Percentiles rank a stretch among this genome's conserved stretches.
phyloP scores from a whole-genome alignment of 2,797 vertebrate species.

The Trachurus trachurus region DNA sequence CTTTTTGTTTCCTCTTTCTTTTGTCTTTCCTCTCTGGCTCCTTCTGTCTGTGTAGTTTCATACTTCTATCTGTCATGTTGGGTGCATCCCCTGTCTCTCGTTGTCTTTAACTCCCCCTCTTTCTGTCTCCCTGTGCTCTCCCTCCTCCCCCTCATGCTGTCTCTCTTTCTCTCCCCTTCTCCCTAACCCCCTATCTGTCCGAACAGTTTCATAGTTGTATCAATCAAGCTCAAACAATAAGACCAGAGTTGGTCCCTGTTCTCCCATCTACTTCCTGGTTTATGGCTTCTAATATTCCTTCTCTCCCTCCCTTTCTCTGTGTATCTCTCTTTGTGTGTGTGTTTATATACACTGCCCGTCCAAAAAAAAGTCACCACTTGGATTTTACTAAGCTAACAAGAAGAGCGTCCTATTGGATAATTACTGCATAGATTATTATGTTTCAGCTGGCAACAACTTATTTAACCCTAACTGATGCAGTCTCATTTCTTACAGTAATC shows the following conservation, averaged over 20 bases:
- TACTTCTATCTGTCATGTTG: conserved; percentile 56
- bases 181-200: conserved; percentile 66
- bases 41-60: conserved; percentile 46
- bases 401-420: too few relatives aligned
- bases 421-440: too few relatives aligned
- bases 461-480: too few relatives aligned
- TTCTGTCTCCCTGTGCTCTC: conserved; percentile 25
- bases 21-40: conserved; percentile 11
- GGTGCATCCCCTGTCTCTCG: conserved; percentile 32
- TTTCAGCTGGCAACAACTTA: too few relatives aligned
- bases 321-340: neutral
- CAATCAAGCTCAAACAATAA: conserved; percentile 84
- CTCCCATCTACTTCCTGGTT: conserved; percentile 79
- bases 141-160: conserved; percentile 49
- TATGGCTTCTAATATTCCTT: conserved; percentile 73
- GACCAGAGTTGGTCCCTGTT: conserved; percentile 75
- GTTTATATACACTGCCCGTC: conserved; percentile 2
- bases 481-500: too few relatives aligned
- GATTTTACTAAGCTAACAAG: too few relatives aligned
- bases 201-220: conserved; percentile 78
- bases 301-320: neutral
- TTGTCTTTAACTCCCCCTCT: conserved; percentile 26
- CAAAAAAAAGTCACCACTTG: too few relatives aligned
- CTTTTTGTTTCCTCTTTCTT: conserved; percentile 8
- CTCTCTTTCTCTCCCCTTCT: conserved; percentile 39